phyloP scores from a whole-genome alignment of 2,888 invertebrate genomes.

The Lysandra coridon region DNA sequence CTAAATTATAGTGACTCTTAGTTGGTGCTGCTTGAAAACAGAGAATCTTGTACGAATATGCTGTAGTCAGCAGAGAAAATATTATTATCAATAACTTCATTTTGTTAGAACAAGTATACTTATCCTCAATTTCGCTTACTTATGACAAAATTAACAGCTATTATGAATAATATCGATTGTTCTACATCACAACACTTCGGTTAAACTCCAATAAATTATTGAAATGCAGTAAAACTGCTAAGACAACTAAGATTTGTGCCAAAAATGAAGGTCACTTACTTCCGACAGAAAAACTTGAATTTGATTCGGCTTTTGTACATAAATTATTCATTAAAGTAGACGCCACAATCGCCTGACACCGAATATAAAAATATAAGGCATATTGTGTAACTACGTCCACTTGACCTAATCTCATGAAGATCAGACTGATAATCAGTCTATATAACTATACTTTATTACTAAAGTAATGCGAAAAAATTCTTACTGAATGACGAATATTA shows the following conservation, averaged over 20 bases:
- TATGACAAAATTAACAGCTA: not conserved
- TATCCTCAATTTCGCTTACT: not conserved
- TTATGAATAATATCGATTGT: not conserved
- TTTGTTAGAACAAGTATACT: not conserved
- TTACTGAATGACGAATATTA: too few species aligned
- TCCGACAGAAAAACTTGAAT: not conserved
- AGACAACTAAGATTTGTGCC: not conserved
- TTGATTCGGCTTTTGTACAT: not conserved
- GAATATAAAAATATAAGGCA: not conserved
- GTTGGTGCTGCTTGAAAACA: slow-evolving; percentile 51
- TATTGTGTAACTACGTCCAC: not conserved
- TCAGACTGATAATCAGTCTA: too few species aligned
- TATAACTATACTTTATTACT: too few species aligned
- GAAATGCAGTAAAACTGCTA: not conserved
- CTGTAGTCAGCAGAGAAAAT: not conserved
- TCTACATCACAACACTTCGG: not conserved
- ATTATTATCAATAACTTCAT: not conserved
- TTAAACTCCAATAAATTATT: not conserved
- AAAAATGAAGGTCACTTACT: not conserved
- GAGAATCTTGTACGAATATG: slow-evolving; percentile 48
- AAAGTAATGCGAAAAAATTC: too few species aligned
- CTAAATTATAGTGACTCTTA: slow-evolving; percentile 52
- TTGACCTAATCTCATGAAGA: too few species aligned
- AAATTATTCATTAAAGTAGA: not conserved
- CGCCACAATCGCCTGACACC: not conserved